These are phyloP conservation scores for Rousettus leschenaultii DNA, from an alignment of 2,113 vertebrate species.

Conservation along the genomic window DNA sequence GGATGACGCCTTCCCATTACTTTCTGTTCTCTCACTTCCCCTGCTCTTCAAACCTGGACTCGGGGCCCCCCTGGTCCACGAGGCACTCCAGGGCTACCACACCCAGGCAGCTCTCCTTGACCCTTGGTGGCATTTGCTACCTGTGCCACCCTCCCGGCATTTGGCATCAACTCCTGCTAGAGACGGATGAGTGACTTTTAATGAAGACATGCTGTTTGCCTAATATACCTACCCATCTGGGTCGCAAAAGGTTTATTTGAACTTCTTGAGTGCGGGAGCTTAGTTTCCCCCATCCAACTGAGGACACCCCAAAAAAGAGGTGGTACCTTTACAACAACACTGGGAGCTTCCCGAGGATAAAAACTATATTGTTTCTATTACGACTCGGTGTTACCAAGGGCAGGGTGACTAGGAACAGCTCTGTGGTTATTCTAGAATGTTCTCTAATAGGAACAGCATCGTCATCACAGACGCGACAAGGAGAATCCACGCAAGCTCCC, in stretches of 20 bases:
- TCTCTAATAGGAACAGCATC: not conserved
- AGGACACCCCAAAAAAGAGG: not conserved
- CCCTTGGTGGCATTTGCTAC: fast-evolving
- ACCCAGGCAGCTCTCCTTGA: too few relatives aligned
- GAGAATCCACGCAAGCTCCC: not conserved
- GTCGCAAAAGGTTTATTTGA: not conserved
- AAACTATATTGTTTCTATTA: not conserved
- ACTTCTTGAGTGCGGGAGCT: not conserved
- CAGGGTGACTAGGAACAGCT: not conserved
- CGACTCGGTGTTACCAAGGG: not conserved
- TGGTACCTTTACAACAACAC: not conserved
- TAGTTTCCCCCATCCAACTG: too few relatives aligned
- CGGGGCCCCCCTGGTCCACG: fast-evolving
- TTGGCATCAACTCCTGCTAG: not conserved
- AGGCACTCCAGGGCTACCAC: not conserved
- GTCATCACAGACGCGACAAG: not conserved
- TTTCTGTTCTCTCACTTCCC: too few relatives aligned
- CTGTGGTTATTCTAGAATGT: not conserved
- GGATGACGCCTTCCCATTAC: not conserved
- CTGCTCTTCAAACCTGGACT: not conserved
- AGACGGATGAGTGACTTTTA: not conserved
- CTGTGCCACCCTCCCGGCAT: not conserved
- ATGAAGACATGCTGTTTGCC: not conserved
- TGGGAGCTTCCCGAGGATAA: not conserved
- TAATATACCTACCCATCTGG: not conserved